phyloP scores from a whole-genome alignment of 64 coral and sea anemone genomes.

The Hydrozoanthus tunicans region DNA sequence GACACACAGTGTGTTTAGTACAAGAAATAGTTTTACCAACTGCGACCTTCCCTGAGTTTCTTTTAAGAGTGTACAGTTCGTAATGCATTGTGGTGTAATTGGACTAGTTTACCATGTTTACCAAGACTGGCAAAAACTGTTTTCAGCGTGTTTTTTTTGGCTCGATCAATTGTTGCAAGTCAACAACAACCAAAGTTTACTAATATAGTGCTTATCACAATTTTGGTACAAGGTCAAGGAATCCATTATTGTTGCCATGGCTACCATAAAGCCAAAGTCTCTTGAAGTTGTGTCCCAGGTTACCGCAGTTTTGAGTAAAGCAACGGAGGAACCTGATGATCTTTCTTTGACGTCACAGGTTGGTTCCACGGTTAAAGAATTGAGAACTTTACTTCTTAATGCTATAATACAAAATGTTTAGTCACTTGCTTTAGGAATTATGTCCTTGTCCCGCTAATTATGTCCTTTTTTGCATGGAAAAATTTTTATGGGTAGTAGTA shows the following conservation, averaged over 20 bases:
- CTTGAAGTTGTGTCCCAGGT: conserved; percentile 31
- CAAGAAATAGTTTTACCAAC: too few relatives aligned
- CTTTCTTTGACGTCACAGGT: conserved; percentile 45
- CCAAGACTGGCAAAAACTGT: neutral
- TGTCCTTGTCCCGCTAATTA: too few relatives aligned
- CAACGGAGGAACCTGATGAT: conserved; percentile 8
- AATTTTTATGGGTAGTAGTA: too few relatives aligned
- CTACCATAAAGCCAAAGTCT: neutral
- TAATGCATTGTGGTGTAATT: too few relatives aligned
- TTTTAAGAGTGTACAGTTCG: too few relatives aligned
- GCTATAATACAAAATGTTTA: neutral
- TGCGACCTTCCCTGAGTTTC: too few relatives aligned
- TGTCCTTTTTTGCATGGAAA: too few relatives aligned
- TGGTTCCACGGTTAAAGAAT: neutral
- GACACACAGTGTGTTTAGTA: too few relatives aligned
- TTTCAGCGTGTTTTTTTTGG: neutral
- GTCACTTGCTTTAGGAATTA: too few relatives aligned
- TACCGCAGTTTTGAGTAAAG: conserved; percentile 7
- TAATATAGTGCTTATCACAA: neutral
- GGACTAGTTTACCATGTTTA: too few relatives aligned
- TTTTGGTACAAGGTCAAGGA: conserved; percentile 29
- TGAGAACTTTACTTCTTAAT: neutral
- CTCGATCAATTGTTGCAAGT: neutral
- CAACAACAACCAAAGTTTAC: neutral
- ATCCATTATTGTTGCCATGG: conserved; percentile 4